Evolutionary conservation across 2,797 vertebrate genomes (phyloP).

Genomic region (Otus scops): DNA sequence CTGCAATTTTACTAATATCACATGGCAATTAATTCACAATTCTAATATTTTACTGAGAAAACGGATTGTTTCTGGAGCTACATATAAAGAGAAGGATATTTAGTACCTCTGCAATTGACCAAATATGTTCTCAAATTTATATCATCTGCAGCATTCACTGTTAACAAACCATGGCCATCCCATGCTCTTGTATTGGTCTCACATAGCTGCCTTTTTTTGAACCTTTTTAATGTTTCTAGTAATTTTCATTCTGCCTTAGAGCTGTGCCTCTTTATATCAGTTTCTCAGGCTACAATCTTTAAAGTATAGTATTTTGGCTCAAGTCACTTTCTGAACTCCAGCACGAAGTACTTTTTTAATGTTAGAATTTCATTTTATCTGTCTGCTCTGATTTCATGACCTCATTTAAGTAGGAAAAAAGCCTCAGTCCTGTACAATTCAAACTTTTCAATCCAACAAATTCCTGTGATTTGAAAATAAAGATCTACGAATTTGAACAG

Average conservation of each 20-base stretch:
- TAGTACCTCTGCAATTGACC: background rate
- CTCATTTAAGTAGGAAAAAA: background rate
- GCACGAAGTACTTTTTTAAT: background rate
- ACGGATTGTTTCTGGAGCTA: background rate
- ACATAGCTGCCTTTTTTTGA: fast-evolving
- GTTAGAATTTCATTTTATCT: background rate
- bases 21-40: background rate
- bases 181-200: background rate
- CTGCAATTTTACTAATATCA: background rate
- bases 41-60: background rate
- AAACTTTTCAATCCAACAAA: background rate
- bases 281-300: background rate
- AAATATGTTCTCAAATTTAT: background rate
- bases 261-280: background rate
- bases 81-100: background rate
- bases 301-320: background rate
- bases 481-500: background rate
- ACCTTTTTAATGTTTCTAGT: background rate
- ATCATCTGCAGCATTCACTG: background rate
- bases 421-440: background rate
- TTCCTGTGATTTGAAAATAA: background rate
- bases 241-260: background rate
- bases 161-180: background rate
- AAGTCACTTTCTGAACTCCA: background rate
- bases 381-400: background rate